These are phyloP conservation scores for Lateolabrax maculatus DNA, from an alignment of 2,797 vertebrate species.

Conservation along the genomic window DNA sequence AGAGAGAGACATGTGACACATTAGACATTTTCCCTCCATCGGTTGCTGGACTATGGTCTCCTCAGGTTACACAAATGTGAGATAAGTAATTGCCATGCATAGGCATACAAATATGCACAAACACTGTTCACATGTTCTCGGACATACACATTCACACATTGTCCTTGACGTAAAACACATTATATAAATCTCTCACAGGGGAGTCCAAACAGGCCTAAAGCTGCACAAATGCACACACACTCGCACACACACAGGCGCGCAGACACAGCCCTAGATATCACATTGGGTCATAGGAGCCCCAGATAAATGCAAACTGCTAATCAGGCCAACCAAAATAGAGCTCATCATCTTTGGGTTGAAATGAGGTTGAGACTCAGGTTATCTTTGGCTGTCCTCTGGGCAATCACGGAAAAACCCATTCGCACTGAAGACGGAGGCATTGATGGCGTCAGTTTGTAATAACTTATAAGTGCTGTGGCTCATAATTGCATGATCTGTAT, in stretches of 20 bases:
- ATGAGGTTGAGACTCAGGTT: conserved; percentile 79
- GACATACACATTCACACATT: conserved; percentile 36
- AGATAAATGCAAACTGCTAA: conserved; percentile 76
- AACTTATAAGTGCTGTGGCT: conserved; percentile 44
- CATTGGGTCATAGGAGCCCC: conserved; percentile 67
- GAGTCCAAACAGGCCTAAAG: conserved; percentile 28
- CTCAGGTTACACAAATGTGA: neutral
- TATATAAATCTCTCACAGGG: conserved; percentile 51
- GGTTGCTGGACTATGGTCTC: neutral
- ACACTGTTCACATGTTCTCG: neutral
- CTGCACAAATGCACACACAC: neutral
- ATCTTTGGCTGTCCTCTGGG: conserved; percentile 77
- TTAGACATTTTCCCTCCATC: conserved; percentile 21
- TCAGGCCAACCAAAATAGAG: conserved; percentile 83
- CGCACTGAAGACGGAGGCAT: conserved; percentile 37
- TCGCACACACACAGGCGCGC: neutral
- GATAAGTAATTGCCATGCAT: conserved; percentile 1
- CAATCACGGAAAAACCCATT: conserved; percentile 68
- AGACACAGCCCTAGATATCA: conserved; percentile 64
- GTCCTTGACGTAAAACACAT: conserved; percentile 55
- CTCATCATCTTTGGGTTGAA: conserved; percentile 80
- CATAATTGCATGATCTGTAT: conserved; percentile 64
- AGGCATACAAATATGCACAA: conserved; percentile 27
- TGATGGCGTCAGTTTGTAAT: conserved; percentile 51
- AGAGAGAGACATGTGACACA: neutral